Conservation (phyloP, 1,140 invertebrate genomes). For the Chironomus striatipennis region DNA sequence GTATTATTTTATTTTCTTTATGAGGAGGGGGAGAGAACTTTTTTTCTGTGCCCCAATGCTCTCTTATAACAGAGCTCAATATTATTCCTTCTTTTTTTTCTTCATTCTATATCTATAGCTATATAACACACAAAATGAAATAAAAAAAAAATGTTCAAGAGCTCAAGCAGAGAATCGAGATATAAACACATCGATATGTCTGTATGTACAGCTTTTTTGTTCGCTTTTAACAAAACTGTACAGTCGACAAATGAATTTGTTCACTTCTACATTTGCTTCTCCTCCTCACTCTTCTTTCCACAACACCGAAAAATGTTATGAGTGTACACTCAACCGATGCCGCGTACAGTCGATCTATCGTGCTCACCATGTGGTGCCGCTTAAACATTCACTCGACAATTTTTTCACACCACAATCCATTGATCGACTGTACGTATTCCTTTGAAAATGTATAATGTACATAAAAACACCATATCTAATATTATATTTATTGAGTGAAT, state of each 20-base stretch:
- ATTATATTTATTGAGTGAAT: conserved; percentile 24
- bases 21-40: background rate
- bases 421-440: conserved; percentile 1
- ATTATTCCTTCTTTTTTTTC: background rate
- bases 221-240: conserved; percentile 18
- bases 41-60: conserved; percentile 3
- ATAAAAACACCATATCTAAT: conserved; percentile 24
- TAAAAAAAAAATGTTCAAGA: conserved; percentile 13
- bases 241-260: conserved; percentile 18
- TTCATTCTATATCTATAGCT: conserved; percentile 4
- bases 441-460: conserved; percentile 24
- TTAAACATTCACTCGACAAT: conserved; percentile 15
- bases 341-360: conserved; percentile 11
- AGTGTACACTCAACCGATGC: background rate
- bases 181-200: conserved; percentile 22
- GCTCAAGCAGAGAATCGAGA: conserved; percentile 22
- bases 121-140: conserved; percentile 9
- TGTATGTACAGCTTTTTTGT: conserved; percentile 21
- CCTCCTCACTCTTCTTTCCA: conserved; percentile 11
- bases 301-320: conserved; percentile 7
- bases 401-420: conserved; percentile 22
- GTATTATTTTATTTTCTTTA: background rate
- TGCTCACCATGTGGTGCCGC: conserved; percentile 11
- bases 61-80: background rate
- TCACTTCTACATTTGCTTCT: background rate